Percentiles rank a stretch among this genome's conserved stretches.
Conservation (phyloP, 2,797 vertebrate species). For the Leptatherina wallacei region DNA sequence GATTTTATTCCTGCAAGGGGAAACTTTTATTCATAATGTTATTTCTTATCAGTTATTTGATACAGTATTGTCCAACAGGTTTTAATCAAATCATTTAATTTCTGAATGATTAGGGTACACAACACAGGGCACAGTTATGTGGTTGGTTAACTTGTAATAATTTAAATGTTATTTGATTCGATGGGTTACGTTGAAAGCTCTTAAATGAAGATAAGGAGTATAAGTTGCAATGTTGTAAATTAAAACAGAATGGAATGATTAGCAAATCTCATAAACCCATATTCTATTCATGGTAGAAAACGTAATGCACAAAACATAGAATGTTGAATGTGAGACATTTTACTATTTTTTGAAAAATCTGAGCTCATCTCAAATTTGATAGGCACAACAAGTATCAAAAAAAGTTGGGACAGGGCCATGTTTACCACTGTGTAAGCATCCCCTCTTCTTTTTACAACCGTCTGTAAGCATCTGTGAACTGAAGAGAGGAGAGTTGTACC, state of each 20-base stretch:
- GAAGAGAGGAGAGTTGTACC: neutral
- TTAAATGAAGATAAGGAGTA: constrained; percentile 20
- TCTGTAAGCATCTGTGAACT: neutral
- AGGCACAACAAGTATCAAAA: neutral
- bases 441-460: too few relatives aligned
- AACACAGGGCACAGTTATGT: constrained; percentile 13
- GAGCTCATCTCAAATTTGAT: neutral
- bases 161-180: constrained; percentile 1
- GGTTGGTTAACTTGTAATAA: constrained; percentile 7
- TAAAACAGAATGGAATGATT: neutral
- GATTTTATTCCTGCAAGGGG: constrained; percentile 29
- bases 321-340: neutral
- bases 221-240: neutral
- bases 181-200: constrained; percentile 5
- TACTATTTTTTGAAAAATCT: neutral
- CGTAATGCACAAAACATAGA: neutral
- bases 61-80: constrained; percentile 17
- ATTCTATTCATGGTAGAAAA: neutral
- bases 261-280: neutral
- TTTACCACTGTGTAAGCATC: neutral
- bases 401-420: neutral
- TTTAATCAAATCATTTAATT: constrained; percentile 33
- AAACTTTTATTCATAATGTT: constrained; percentile 30
- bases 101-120: constrained; percentile 18
- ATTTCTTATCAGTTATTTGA: constrained; percentile 17